A percentile compares a stretch with the other conserved stretches of the same genome.
Evolutionary conservation across 1,140 invertebrate species (phyloP).

Genomic region (Temnothorax curvispinosus): DNA sequence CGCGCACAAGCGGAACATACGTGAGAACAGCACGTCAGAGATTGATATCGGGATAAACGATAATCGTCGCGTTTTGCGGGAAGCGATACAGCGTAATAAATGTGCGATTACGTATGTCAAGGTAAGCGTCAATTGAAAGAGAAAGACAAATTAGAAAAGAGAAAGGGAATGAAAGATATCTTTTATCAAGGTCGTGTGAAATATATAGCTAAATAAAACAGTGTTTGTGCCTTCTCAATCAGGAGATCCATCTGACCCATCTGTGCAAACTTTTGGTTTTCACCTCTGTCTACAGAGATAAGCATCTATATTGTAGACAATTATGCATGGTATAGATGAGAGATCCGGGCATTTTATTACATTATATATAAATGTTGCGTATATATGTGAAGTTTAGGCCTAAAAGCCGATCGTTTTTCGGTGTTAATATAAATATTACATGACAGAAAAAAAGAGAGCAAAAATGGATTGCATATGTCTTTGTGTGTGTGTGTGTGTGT

Average conservation of each 20-base stretch:
- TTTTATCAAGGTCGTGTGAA: background rate
- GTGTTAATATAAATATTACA: background rate
- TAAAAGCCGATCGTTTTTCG: too few relatives aligned
- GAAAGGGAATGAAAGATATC: background rate
- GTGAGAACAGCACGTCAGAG: background rate
- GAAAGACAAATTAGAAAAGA: background rate
- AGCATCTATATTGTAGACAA: background rate
- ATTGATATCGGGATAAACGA: conserved; percentile 4
- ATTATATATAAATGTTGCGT: too few relatives aligned
- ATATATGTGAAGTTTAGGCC: too few relatives aligned
- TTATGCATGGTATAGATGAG: background rate
- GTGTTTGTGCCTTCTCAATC: background rate
- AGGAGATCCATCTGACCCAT: background rate
- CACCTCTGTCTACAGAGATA: background rate
- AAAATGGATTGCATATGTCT: background rate
- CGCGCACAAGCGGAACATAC: background rate
- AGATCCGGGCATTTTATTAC: background rate
- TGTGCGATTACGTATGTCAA: background rate
- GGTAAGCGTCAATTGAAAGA: background rate
- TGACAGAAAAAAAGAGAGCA: background rate
- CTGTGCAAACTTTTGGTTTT: background rate
- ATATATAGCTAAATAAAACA: background rate
- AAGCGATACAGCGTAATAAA: background rate
- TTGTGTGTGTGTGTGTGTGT: background rate
- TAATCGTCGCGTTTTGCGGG: background rate